Base-by-base conservation (phyloP, 2,888 invertebrate genomes). In the Eueremaeus valkanovi region DNA sequence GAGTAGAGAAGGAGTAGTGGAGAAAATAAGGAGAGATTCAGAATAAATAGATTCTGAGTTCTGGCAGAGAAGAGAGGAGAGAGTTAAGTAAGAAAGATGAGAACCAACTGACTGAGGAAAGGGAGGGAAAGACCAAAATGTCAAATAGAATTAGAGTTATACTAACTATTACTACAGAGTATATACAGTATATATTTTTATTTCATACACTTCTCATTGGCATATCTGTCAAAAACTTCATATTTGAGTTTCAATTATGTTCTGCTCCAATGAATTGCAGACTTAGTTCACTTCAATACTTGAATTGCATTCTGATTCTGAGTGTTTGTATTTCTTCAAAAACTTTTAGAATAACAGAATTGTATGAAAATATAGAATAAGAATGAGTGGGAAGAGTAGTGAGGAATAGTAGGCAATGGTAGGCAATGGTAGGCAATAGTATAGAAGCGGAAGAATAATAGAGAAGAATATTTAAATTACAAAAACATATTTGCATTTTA, bases 191-290 rank as follows among this genome's bases (percentile, higher is more conserved):
- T n/a, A 18, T 45, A 6, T 45, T 45, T 45, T 16, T 11, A 16
- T 36, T 36, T 36, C 36, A 11, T 16, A 45, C 45, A 11, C 16
- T 45, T 61, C 31, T 61, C 61, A 61, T 61, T 61, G 16, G 18
- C 61, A 61, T 61, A 61, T 29, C 61, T 29, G 61, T 29, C 29
- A 61, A 31, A 61, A 61, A 36, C n/a, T n/a, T 36, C 40, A 66
- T 66, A 66, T 66, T 66, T 66, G 66, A 66, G 66, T 66, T 66
- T 66, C 66, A 66, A 66, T 66, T 66, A 66, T 66, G 24, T 66
- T 36, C 11, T 66, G 40, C 66, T 36, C 36, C 36, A 66, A 36
- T 66, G 40, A 66, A 61, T 61, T 6, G 29, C 9, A 9, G 21
- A 21, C 27, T 55, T 55, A 55, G 9, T 27, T 55, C 24, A 8